Percentiles rank a stretch among this genome's conserved stretches.
These are phyloP conservation scores for Cottus gobio DNA, from an alignment of 2,113 vertebrate species.

Conservation along the genomic window DNA sequence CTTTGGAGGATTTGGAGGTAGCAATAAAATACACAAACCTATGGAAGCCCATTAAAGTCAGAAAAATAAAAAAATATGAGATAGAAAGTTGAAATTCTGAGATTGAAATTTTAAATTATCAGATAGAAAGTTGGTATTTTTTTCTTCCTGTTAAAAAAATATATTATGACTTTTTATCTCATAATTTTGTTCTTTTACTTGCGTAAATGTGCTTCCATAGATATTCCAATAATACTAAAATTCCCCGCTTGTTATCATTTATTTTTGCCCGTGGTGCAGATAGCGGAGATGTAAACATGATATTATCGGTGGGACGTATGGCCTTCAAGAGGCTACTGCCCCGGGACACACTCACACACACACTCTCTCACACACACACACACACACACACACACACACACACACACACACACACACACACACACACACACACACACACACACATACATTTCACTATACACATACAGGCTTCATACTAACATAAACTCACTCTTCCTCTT, in stretches of 20 bases:
- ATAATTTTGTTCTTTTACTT: too few species aligned
- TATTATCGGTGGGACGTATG: conserved; percentile 38
- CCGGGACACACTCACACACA: conserved; percentile 15
- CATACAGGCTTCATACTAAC: conserved; percentile 9
- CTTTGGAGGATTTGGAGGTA: not conserved
- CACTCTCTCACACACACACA: conserved; percentile 10
- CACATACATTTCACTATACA: conserved; percentile 26
- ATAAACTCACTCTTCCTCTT: conserved; percentile 26
- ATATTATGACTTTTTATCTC: too few species aligned
- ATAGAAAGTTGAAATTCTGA: too few species aligned
- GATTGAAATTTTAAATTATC: too few species aligned
- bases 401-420: conserved; percentile 10
- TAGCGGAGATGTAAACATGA: conserved; percentile 43
- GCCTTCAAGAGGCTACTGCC: conserved; percentile 22
- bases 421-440: conserved; percentile 9
- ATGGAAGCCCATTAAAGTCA: too few species aligned
- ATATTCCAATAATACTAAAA: too few species aligned
- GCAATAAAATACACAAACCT: not conserved
- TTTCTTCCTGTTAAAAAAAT: too few species aligned
- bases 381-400: conserved; percentile 21
- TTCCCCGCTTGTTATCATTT: not conserved
- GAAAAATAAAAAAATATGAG: too few species aligned
- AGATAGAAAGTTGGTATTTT: too few species aligned
- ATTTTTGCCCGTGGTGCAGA: conserved; percentile 26
- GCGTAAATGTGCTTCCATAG: too few species aligned